Percentiles rank a stretch among this genome's conserved stretches.
Evolutionary conservation across 1,140 invertebrate genomes (phyloP).

Genomic region (Drosophila auraria): DNA sequence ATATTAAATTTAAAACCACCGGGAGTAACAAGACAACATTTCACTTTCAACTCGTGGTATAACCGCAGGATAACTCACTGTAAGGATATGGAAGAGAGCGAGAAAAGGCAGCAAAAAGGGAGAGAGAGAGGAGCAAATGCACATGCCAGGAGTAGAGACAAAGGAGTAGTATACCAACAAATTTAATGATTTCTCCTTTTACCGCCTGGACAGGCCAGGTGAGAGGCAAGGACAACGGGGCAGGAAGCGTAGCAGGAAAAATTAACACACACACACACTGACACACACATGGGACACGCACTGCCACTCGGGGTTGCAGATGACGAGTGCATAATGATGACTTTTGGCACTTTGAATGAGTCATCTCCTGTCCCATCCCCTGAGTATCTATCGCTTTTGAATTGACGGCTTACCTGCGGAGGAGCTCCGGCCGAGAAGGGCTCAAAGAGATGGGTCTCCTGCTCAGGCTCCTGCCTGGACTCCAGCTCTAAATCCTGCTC

Average conservation of each 20-base stretch:
- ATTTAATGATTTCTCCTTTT: constrained; percentile 79
- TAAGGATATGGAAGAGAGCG: constrained; percentile 1
- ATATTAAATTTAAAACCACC: neutral
- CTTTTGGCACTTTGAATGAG: constrained; percentile 14
- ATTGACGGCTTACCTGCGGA: constrained; percentile 58
- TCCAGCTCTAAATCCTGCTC: constrained; percentile 15
- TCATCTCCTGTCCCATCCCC: constrained; percentile 11
- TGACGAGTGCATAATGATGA: constrained; percentile 52
- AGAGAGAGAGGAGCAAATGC: constrained; percentile 26
- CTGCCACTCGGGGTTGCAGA: constrained; percentile 22
- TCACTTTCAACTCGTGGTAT: constrained; percentile 1
- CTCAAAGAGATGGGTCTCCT: constrained; percentile 43
- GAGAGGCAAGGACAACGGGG: constrained; percentile 33
- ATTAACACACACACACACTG: constrained; percentile 28
- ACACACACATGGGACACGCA: neutral
- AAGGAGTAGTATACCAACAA: constrained; percentile 81
- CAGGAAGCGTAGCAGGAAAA: constrained; percentile 50
- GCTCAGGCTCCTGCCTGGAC: neutral
- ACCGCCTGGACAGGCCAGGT: constrained; percentile 48
- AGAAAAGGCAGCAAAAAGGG: constrained; percentile 6
- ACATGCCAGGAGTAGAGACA: constrained; percentile 43
- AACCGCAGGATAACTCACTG: constrained; percentile 3
- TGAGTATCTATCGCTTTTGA: neutral
- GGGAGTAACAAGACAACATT: neutral
- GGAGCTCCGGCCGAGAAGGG: constrained; percentile 49